Evolutionary conservation across 2,113 vertebrate species (phyloP).

Genomic region (Austrofundulus limnaeus): DNA sequence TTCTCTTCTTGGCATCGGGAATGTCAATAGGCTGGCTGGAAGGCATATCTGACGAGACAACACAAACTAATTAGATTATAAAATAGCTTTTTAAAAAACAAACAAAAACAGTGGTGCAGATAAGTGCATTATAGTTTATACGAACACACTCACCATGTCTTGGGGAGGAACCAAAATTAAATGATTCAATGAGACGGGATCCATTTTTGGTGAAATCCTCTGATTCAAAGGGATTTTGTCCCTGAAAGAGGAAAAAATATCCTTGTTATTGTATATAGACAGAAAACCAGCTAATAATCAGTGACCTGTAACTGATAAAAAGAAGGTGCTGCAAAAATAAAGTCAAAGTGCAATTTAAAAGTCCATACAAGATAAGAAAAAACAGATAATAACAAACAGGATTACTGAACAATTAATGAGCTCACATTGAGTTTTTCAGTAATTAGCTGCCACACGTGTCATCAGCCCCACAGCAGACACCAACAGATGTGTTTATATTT

Average conservation of each 20-base stretch:
- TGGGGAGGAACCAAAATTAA: constrained; percentile 87
- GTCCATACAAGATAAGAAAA: neutral
- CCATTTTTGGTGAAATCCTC: constrained; percentile 85
- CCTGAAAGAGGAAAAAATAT: constrained; percentile 71
- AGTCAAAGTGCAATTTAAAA: neutral
- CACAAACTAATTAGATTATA: neutral
- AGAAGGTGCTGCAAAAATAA: constrained; percentile 8
- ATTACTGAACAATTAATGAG: neutral
- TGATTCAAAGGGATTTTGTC: constrained; percentile 92
- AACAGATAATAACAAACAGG: too few species aligned
- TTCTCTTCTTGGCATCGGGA: constrained; percentile 93
- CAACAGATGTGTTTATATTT: constrained; percentile 61
- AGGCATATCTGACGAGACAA: constrained; percentile 83
- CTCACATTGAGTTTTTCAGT: too few species aligned
- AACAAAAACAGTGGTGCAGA: neutral
- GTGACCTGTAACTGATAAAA: constrained; percentile 6
- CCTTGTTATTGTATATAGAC: constrained; percentile 4
- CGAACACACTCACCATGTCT: constrained; percentile 84
- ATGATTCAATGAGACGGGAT: constrained; percentile 85
- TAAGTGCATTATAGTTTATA: neutral
- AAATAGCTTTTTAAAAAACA: too few species aligned
- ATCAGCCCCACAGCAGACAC: constrained; percentile 7
- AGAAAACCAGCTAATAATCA: neutral
- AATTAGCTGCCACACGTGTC: constrained; percentile 19
- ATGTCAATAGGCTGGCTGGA: constrained; percentile 96